Conservation (phyloP, 1,140 invertebrate genomes). For the Drosophila micromelanica region DNA sequence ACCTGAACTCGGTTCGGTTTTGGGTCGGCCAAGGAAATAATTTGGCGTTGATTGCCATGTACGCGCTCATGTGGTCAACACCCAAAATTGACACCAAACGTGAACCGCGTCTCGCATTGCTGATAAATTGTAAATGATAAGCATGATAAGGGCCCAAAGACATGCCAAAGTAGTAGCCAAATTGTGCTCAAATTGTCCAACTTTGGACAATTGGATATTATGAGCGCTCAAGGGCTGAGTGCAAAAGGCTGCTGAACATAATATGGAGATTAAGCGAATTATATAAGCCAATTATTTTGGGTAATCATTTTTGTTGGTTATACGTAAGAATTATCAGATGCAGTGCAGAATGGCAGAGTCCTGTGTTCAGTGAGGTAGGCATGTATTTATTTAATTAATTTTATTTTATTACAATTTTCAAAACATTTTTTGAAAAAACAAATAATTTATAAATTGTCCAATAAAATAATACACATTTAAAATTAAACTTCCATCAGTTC, state of each 20-base stretch:
- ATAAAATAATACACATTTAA: too few species aligned
- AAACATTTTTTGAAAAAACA: too few species aligned
- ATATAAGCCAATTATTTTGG: slow-evolving; percentile 37
- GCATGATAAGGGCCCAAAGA: slow-evolving; percentile 36
- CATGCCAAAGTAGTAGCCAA: slow-evolving; percentile 43
- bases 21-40: slow-evolving; percentile 57
- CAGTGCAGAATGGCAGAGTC: not conserved
- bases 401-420: not conserved
- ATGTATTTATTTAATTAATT: not conserved
- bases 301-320: slow-evolving; percentile 44
- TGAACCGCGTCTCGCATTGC: slow-evolving; percentile 1
- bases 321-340: slow-evolving; percentile 19
- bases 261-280: slow-evolving; percentile 40
- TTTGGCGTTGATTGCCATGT: slow-evolving; percentile 81
- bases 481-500: too few species aligned
- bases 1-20: not conserved
- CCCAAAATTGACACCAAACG: too few species aligned
- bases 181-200: slow-evolving; percentile 44
- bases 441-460: too few species aligned
- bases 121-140: slow-evolving; percentile 74
- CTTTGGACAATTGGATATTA: slow-evolving; percentile 7
- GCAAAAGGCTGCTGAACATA: slow-evolving; percentile 21
- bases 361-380: not conserved
- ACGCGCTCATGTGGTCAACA: slow-evolving; percentile 33
- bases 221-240: not conserved